Conservation (phyloP, 2,113 vertebrate species). For the Clarias gariepinus region DNA sequence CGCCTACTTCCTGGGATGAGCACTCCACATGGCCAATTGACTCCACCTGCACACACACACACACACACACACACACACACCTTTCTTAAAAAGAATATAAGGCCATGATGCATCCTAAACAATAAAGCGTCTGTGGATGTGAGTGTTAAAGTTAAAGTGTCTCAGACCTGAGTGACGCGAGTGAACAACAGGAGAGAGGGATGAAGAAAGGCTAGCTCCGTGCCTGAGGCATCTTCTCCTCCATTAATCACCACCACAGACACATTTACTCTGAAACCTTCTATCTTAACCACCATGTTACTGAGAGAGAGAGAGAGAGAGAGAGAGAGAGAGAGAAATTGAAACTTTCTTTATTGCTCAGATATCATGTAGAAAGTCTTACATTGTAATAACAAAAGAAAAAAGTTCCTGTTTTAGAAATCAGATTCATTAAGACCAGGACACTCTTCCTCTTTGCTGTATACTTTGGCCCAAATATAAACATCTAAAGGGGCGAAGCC, state of each 20-base stretch:
- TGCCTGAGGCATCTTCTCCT: constrained; percentile 53
- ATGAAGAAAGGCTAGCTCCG: constrained; percentile 37
- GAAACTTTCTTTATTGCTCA: too few relatives aligned
- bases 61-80: neutral
- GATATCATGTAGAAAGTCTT: too few relatives aligned
- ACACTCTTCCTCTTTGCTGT: too few relatives aligned
- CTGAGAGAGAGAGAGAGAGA: constrained; percentile 27
- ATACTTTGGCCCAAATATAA: too few relatives aligned
- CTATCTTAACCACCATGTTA: constrained; percentile 37
- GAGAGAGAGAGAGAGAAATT: too few relatives aligned
- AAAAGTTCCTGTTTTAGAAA: too few relatives aligned
- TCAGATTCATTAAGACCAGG: too few relatives aligned
- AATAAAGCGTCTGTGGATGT: neutral
- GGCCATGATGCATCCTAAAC: neutral
- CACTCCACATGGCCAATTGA: constrained; percentile 29
- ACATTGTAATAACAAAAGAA: too few relatives aligned
- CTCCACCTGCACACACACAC: constrained; percentile 1
- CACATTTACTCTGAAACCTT: constrained; percentile 33
- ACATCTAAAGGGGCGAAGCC: too few relatives aligned
- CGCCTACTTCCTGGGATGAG: constrained; percentile 19
- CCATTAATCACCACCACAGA: constrained; percentile 45
- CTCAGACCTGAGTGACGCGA: constrained; percentile 40
- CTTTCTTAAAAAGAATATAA: neutral
- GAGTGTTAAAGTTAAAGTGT: neutral
- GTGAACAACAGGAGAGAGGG: constrained; percentile 48